Base-by-base conservation (phyloP, 2,113 vertebrate genomes). In the Notarius lentiginosus region DNA sequence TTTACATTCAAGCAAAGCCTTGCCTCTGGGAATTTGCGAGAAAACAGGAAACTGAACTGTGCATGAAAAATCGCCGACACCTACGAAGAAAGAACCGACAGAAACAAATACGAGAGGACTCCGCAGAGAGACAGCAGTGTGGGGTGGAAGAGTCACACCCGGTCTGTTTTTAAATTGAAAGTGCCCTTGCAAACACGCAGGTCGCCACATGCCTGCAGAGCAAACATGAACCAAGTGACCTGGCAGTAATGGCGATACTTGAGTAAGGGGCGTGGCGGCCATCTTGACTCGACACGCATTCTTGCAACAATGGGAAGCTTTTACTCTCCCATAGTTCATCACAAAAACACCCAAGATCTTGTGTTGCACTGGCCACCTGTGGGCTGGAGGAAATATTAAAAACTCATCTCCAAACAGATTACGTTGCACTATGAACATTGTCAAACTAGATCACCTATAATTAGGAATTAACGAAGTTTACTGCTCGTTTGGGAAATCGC, bases 291-390 rank as follows among this genome's bases (percentile, higher is more conserved):
- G 9, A 14, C 22, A 61, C 76, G 65, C 86, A 89, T 85, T 18
- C 88, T 65, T 75, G 34, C 87, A 82, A 90, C 89, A 90, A 90
- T 86, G 79, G 87, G 89, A 82, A 80, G 82, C 89, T 77, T 88
- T 76, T 86, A 70, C 30, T 63, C 87, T 79, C 85, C 65, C 17
- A 56, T 82, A 86, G 83, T 79, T 86, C 63, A 34, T 75, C 61
- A 68, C 18, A 17, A 7, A 79, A 60, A 60, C 61, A 68, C 85
- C 17, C 18, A 60, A 41, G 63, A 70, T 66, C 68, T 82, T 49
- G 34, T 58, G 76, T 86, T 86, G 53, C 76, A 80, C 55, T 27
- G 10, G 56, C 22, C 84, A 88, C 87, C 75, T 83, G 84, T 82
- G 72, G 84, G 84, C 49, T 17, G 20, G 60, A 63, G 66, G 47